A percentile compares a stretch with the other conserved stretches of the same genome.
Conservation (phyloP, 2,888 invertebrate genomes). For the Muscina levida region DNA sequence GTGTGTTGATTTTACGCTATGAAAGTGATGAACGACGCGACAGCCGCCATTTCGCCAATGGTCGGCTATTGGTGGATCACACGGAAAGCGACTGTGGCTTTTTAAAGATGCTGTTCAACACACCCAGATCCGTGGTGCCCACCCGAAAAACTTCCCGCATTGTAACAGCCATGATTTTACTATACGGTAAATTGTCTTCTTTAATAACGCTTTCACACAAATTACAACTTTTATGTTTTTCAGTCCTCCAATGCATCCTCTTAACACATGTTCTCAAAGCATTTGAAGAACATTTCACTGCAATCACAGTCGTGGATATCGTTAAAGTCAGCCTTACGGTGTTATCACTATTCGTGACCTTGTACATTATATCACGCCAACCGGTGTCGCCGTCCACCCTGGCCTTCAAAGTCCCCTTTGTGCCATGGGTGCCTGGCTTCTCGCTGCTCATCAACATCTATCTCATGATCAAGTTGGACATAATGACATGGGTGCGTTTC, state of each 20-base stretch:
- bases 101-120: constrained; percentile 79
- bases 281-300: constrained; percentile 71
- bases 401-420: constrained; percentile 88
- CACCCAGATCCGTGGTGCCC: constrained; percentile 77
- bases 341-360: constrained; percentile 77
- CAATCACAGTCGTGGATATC: constrained; percentile 67
- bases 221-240: constrained; percentile 28
- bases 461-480: constrained; percentile 85
- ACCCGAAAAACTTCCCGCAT: constrained; percentile 80
- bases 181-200: constrained; percentile 79
- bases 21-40: constrained; percentile 74
- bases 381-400: constrained; percentile 84
- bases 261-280: constrained; percentile 73
- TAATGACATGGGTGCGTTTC: constrained; percentile 91
- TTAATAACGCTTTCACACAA: too few species aligned
- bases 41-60: constrained; percentile 68
- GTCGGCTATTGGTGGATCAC: constrained; percentile 63
- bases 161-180: constrained; percentile 79
- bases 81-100: constrained; percentile 68
- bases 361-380: constrained; percentile 82
- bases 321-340: constrained; percentile 68
- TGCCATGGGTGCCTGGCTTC: constrained; percentile 89
- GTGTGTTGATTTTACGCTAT: constrained; percentile 87
- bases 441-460: constrained; percentile 92
- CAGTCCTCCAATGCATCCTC: constrained; percentile 74